A percentile compares a stretch with the other conserved stretches of the same genome.
These are phyloP conservation scores for Geotrupes spiniger DNA, from an alignment of 2,888 invertebrate species.

Conservation along the genomic window DNA sequence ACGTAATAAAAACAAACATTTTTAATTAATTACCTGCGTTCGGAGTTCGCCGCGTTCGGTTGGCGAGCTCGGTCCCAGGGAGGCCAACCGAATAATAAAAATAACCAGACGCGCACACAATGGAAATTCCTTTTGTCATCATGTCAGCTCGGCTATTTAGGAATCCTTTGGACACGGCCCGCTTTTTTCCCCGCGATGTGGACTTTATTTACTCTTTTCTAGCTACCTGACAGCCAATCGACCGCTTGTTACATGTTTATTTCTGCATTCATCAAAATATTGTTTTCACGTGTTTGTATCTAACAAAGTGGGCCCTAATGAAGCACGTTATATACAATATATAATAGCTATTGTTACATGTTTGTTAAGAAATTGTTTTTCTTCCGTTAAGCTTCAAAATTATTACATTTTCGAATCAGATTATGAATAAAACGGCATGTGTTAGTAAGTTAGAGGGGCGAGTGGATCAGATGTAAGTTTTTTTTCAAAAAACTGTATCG, in stretches of 20 bases:
- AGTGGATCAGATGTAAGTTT: too few relatives aligned
- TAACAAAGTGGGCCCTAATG: too few relatives aligned
- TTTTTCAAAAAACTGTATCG: too few relatives aligned
- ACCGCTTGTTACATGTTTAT: neutral
- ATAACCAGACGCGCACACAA: conserved; percentile 30
- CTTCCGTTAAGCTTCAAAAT: too few relatives aligned
- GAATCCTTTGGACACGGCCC: conserved; percentile 26
- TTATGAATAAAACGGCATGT: too few relatives aligned
- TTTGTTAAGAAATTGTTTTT: too few relatives aligned
- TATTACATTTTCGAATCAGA: too few relatives aligned
- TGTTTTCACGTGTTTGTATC: too few relatives aligned
- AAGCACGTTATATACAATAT: too few relatives aligned
- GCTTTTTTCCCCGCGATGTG: conserved; percentile 7
- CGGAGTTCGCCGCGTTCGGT: neutral
- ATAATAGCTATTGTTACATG: too few relatives aligned
- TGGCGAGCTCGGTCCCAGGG: neutral
- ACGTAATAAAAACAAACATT: conserved; percentile 25
- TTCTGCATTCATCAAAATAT: too few relatives aligned
- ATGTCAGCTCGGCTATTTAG: conserved; percentile 33
- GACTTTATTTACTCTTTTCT: conserved; percentile 4
- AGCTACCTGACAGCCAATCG: neutral
- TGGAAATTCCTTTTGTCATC: conserved; percentile 42
- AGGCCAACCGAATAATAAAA: conserved; percentile 8
- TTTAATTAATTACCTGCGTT: conserved; percentile 24
- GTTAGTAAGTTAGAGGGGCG: too few relatives aligned